Conservation (phyloP, 2,888 invertebrate species). For the Glyphotaelius pellucidus region DNA sequence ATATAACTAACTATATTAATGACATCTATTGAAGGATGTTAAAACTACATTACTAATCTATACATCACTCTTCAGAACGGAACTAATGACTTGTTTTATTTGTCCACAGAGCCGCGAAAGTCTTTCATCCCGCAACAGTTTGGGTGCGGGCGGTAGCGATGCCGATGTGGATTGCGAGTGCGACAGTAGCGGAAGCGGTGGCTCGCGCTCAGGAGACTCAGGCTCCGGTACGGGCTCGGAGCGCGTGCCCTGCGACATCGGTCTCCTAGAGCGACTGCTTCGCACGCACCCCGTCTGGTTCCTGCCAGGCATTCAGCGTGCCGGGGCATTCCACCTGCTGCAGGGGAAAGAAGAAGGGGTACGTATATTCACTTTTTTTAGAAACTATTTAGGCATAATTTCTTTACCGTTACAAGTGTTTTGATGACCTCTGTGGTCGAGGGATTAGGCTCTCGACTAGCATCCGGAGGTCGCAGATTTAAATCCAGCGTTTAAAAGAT, state of each 20-base stretch:
- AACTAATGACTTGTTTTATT: not conserved
- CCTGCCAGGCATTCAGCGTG: constrained; percentile 93
- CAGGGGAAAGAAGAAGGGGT: constrained; percentile 96
- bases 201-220: constrained; percentile 74
- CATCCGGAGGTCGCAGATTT: too few species aligned
- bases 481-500: too few species aligned
- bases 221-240: constrained; percentile 79
- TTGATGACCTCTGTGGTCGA: too few species aligned
- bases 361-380: constrained; percentile 69
- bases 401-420: too few species aligned
- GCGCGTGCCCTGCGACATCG: constrained; percentile 89
- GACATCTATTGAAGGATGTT: too few species aligned
- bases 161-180: constrained; percentile 78
- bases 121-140: constrained; percentile 81
- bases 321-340: constrained; percentile 94
- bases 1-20: too few species aligned
- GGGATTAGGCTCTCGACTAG: too few species aligned
- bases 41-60: too few species aligned
- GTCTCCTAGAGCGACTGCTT: constrained; percentile 90
- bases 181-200: constrained; percentile 70
- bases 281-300: constrained; percentile 98
- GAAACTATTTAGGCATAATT: too few species aligned
- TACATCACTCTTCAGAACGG: not conserved
- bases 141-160: constrained; percentile 76
- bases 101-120: constrained; percentile 80